Percentiles rank a stretch among this genome's conserved stretches.
These are phyloP conservation scores for Chionodraco myersi DNA, from an alignment of 2,113 vertebrate species.

Conservation along the genomic window DNA sequence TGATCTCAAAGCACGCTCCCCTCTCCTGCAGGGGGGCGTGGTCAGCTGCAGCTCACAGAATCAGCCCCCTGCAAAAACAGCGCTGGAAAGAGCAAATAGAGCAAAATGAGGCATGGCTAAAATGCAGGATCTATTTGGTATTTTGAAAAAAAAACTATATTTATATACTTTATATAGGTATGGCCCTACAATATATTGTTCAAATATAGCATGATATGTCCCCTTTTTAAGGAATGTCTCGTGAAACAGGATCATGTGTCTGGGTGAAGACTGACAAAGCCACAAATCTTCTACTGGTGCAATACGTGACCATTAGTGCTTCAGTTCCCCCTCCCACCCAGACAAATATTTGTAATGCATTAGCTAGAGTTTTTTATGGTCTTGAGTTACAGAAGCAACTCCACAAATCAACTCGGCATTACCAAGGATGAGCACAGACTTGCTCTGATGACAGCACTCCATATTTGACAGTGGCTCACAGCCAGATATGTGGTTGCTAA, in stretches of 20 bases:
- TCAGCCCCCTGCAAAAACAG: no score
- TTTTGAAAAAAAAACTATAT: no score
- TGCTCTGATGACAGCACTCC: slow-evolving; percentile 62
- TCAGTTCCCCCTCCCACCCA: slow-evolving; percentile 8
- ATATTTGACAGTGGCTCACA: slow-evolving; percentile 68
- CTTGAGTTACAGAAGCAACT: slow-evolving; percentile 54
- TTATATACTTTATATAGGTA: no score
- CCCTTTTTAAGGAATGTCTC: slow-evolving; percentile 22
- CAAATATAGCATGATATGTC: no score
- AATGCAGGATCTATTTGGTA: no score
- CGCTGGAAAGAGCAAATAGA: no score
- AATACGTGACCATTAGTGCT: slow-evolving; percentile 26
- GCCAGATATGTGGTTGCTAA: slow-evolving; percentile 76
- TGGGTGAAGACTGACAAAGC: slow-evolving; percentile 47
- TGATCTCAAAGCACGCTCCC: no score
- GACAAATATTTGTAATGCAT: slow-evolving; percentile 60
- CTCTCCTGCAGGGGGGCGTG: no score
- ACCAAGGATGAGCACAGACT: slow-evolving; percentile 63
- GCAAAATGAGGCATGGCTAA: no score
- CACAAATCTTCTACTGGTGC: slow-evolving; percentile 56
- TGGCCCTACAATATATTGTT: no score
- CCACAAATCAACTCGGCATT: slow-evolving; percentile 55
- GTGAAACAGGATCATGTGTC: slow-evolving; percentile 53
- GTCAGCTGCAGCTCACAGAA: no score
- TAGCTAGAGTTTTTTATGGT: slow-evolving; percentile 62